Evolutionary conservation across 2,797 vertebrate genomes (phyloP), one percentile per base, ranked within the genome.

Genomic region (Coendou prehensilis): DNA sequence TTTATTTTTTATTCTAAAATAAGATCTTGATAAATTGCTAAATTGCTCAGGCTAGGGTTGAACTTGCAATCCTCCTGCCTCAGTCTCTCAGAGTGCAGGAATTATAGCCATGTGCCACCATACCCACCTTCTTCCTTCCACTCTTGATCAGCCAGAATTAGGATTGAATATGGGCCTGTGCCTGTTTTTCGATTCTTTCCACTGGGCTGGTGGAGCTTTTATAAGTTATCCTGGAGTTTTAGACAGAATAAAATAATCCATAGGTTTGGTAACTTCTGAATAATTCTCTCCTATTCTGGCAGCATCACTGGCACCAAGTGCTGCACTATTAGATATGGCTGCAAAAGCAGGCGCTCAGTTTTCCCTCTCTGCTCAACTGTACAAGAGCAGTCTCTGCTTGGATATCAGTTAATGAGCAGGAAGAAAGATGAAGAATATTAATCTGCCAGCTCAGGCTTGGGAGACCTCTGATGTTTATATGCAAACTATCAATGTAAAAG

Each of bases 331-430:
- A 86, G 96, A 64, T 69, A 89, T 22, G 37, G 56, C 45, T 33
- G n/a, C 23, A 59, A 79, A 90, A 86, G 26, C 28, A n/a, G 33
- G 45, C 61, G 2, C 15, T 26, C 45, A 23, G 54, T 69, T 69
- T 92, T 57, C 10, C 28, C 17, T 11, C 22, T 84, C 33, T 80
- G 5, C 61, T 83, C 47, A 85, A 13, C 26, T 61, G 41, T 30
- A 6, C 41, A 76, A 89, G n/a, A 69, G 18, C 69, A 61, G 56
- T 41, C 30, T 97, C 47, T 75, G 20, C 41, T 81, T 94, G 85
- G 79, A 33, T 33, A 37, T 45, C 54, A 85, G 45, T 14, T 26
- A 61, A 54, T 9, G 9, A 85, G 33, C 54, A 73, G 33, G 63
- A 73, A n/a, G 80, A 30, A 86, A 10, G n/a, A 17, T 14, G 26